Percentiles rank a stretch among this genome's conserved stretches.
These are phyloP conservation scores for Spinus olivaceus DNA, from an alignment of 2,797 vertebrate genomes.

Conservation along the genomic window DNA sequence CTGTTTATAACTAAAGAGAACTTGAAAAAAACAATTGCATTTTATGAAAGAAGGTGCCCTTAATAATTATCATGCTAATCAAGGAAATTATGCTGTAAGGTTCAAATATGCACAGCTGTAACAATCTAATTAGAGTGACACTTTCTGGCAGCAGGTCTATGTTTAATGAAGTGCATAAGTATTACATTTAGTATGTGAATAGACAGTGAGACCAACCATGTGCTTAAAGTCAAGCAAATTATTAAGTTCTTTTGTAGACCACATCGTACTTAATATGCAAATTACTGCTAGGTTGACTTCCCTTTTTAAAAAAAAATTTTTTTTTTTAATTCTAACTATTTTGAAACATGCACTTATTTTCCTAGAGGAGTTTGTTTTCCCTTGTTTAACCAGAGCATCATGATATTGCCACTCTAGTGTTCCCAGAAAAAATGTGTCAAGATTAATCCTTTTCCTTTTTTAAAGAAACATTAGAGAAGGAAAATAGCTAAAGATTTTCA, in stretches of 20 bases:
- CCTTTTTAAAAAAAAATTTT: neutral
- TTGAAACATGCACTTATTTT: neutral
- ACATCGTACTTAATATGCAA: neutral
- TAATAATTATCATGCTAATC: neutral
- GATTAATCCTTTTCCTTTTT: neutral
- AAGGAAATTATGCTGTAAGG: neutral
- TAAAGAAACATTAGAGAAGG: neutral
- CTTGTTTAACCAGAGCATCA: neutral
- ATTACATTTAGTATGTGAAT: neutral
- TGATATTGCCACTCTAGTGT: neutral
- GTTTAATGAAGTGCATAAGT: neutral
- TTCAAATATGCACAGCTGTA: neutral
- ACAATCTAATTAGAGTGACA: neutral
- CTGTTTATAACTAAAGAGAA: neutral
- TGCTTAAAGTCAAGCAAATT: neutral
- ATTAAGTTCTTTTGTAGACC: neutral
- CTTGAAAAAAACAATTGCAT: neutral
- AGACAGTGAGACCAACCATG: neutral
- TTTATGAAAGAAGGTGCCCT: neutral
- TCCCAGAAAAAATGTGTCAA: neutral
- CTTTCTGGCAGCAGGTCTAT: neutral
- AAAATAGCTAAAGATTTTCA: neutral
- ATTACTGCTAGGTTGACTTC: neutral
- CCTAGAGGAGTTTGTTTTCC: neutral
- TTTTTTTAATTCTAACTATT: neutral